Conservation (phyloP, 2,888 invertebrate species). For the Pyrgus malvae region DNA sequence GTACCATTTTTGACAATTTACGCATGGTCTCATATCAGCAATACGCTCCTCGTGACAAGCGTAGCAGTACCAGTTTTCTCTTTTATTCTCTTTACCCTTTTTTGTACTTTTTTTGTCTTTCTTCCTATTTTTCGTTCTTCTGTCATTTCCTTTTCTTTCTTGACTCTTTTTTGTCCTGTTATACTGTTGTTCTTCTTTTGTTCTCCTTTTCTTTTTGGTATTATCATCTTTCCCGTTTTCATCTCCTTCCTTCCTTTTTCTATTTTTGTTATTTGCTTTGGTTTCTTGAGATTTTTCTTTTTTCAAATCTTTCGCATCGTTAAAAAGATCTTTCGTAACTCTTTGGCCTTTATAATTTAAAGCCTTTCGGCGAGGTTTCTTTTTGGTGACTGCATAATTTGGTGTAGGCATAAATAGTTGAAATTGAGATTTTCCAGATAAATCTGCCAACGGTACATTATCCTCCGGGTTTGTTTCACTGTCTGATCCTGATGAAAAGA, state of each 20-base stretch:
- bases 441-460: slow-evolving; percentile 4
- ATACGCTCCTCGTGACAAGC: slow-evolving; percentile 7
- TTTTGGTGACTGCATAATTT: slow-evolving; percentile 11
- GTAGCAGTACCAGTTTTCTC: slow-evolving; percentile 17
- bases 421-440: slow-evolving; percentile 11
- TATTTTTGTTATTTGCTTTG: no score
- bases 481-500: no score
- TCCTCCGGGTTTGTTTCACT: slow-evolving; percentile 1
- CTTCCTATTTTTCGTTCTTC: slow-evolving; percentile 13
- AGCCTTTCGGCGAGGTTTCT: slow-evolving; percentile 13
- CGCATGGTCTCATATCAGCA: slow-evolving; percentile 12
- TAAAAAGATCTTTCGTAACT: slow-evolving; percentile 22
- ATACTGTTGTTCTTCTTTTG: no score
- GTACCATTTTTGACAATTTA: slow-evolving; percentile 17
- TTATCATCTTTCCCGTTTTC: no score
- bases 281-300: slow-evolving; percentile 5
- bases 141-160: no score
- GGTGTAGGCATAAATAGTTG: slow-evolving; percentile 21
- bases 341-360: slow-evolving; percentile 19
- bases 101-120: background rate
- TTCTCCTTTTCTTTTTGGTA: no score
- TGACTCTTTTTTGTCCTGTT: no score
- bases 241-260: no score
- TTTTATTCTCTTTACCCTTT: slow-evolving; percentile 5
- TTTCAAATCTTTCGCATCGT: slow-evolving; percentile 12